Evolutionary conservation across 2,113 vertebrate genomes (phyloP), one percentile per base, ranked within the genome.

Genomic region (Mixornis gularis): DNA sequence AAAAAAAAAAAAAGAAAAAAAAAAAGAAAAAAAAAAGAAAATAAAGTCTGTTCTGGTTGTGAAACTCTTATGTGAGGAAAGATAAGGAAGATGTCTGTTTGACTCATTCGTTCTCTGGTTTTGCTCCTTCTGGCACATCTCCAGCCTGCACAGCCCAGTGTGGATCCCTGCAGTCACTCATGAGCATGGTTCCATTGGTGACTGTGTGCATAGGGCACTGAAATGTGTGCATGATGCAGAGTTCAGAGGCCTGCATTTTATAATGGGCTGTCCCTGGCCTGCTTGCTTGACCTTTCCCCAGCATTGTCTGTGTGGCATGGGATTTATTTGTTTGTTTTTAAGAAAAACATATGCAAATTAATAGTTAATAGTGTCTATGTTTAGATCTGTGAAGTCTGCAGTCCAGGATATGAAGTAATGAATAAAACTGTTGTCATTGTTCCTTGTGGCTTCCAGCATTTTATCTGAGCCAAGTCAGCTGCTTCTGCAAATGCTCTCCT

Each of bases 171-270:
- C 16, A 22, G 4, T 40, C 8, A 2, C 46, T 26, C 7, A 0
- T 2, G 1, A 26, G 22, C 24, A n/a, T 44, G 5, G 5, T 34
- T 65, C 58, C 17, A 3, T 20, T 41, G 29, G 19, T 29, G 43
- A 18, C 3, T 6, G 1, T 1, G 4, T 26, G 30, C 1, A 6
- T 2, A 27, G 20, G 26, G 7, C 29, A 41, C 6, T 27, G 17
- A 34, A 25, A 82, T 34, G 9, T n/a, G 9, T 3, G 0, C 3
- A 2, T 6, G 25, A 40, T 70, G 26, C 49, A 24, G 53, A 43
- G 17, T 41, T 44, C 29, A 62, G 65, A 51, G 43, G 26, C 17
- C 18, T 40, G 20, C 53, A 29, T 60, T 82, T 66, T 29, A 3
- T 17, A 26, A 8, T 8, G 11, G 22, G 10, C 48, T 79, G 22